Conservation (phyloP, 2,113 vertebrate species). For the Clarias gariepinus region DNA sequence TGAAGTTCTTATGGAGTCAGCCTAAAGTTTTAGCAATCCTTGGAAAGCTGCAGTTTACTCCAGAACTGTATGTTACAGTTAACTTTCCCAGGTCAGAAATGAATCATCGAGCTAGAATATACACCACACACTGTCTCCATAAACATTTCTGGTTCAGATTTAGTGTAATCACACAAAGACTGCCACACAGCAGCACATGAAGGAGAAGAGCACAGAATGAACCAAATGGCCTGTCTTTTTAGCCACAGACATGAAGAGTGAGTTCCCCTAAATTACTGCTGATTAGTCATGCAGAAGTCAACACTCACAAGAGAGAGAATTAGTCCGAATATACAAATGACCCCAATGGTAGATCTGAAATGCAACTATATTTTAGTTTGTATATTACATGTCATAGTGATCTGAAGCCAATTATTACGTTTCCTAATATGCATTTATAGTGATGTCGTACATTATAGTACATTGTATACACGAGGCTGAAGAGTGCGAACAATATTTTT, state of each 20-base stretch:
- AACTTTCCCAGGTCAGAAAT: slow-evolving; percentile 13
- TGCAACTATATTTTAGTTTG: not conserved
- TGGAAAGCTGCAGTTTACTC: not conserved
- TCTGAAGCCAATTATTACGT: slow-evolving; percentile 8
- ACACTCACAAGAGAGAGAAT: slow-evolving; percentile 7
- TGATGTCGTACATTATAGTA: not conserved
- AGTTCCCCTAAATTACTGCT: slow-evolving; percentile 5
- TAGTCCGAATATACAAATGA: not conserved
- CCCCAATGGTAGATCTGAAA: not conserved
- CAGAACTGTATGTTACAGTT: not conserved
- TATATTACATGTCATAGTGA: not conserved
- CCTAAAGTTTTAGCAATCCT: not conserved
- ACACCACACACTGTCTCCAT: slow-evolving; percentile 11
- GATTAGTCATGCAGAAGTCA: not conserved
- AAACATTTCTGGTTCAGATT: slow-evolving; percentile 16
- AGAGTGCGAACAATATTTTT: not conserved
- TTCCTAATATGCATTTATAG: not conserved
- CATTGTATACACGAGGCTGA: not conserved
- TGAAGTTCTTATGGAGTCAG: not conserved
- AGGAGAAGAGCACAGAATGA: slow-evolving; percentile 30
- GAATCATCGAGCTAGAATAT: slow-evolving; percentile 20
- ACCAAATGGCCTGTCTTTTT: not conserved
- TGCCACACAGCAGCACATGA: slow-evolving; percentile 14
- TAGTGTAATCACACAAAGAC: slow-evolving; percentile 15
- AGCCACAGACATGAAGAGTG: not conserved